Base-by-base conservation (phyloP, 2,113 vertebrate species). In the Benitochromis conjunctus region DNA sequence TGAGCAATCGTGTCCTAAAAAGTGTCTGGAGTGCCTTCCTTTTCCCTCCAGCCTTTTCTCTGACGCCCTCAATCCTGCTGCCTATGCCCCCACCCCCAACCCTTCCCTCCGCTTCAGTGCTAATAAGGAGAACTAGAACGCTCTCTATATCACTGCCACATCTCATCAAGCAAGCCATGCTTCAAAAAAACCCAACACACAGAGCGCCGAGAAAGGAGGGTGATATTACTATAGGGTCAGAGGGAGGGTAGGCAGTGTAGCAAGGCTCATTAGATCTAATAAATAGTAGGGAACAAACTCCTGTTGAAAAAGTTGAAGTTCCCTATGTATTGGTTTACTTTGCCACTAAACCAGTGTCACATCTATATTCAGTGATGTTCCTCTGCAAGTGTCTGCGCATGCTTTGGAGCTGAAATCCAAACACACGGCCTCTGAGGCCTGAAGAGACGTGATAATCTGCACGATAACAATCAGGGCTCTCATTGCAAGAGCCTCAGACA, bases 51-150 rank as follows among this genome's bases (percentile, higher is more conserved):
- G 74, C 64, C 16, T 82, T 79, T 71, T 82, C 79, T 74, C 34
- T 46, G 51, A 87, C 34, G 58, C 60, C 80, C 86, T 88, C 77
- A 81, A 79, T 85, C 87, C 89, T 78, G 54, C 71, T 26, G 36
- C 85, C 71, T 71, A 46, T 26, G 5, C 13, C 24, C 86, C 48
- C 60, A 12, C 10, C 46, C 46, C 51, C 24, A 2, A 2, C 24
- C 58, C 54, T 51, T 14, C 55, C 84, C 81, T 57, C 60, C 19
- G 74, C 83, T 82, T 87, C 80, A 36, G 83, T 77, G 88, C 92
- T 96, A 95, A 96, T 94, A 92, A 94, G 92, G 91, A 94, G 90
- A 94, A 94, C 91, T 87, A 87, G 93, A 94, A 86, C 88, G 38
- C 88, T 91, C 86, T 89, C 91, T 95, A 85, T 87, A 94, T 94